phyloP scores from a whole-genome alignment of 2,797 vertebrate species.

The Syngnathus acus region DNA sequence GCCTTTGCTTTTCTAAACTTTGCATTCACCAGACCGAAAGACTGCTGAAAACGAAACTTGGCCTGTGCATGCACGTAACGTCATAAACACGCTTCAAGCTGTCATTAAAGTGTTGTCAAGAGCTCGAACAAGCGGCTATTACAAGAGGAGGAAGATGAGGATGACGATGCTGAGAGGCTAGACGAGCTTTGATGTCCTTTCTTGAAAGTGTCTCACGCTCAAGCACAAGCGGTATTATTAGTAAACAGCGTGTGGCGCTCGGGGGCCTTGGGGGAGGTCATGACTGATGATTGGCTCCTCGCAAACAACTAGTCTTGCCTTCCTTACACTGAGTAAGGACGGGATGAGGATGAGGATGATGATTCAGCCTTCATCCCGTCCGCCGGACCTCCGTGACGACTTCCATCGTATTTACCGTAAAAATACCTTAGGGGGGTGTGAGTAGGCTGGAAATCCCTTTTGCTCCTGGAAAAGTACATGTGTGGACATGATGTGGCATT shows the following conservation, averaged over 20 bases:
- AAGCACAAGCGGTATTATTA: slow-evolving; percentile 18
- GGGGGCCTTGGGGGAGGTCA: neutral
- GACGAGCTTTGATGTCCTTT: slow-evolving; percentile 35
- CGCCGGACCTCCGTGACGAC: slow-evolving; percentile 12
- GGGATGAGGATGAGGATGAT: neutral
- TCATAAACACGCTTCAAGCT: slow-evolving; percentile 35
- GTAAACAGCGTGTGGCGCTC: slow-evolving; percentile 31
- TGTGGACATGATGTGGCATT: neutral
- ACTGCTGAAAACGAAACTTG: neutral
- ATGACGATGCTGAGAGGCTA: slow-evolving; percentile 25
- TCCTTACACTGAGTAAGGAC: neutral
- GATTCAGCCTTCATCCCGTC: slow-evolving; percentile 40
- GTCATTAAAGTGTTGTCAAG: slow-evolving; percentile 65
- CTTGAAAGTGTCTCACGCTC: slow-evolving; percentile 10
- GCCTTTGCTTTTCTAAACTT: too few relatives aligned
- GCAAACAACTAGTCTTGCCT: neutral
- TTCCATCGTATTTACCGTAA: slow-evolving; percentile 45
- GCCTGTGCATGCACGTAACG: slow-evolving; percentile 1
- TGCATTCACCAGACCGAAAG: neutral
- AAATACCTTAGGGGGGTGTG: neutral
- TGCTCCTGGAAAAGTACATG: neutral
- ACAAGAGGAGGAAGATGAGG: slow-evolving; percentile 56
- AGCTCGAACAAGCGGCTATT: slow-evolving; percentile 52
- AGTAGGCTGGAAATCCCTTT: neutral
- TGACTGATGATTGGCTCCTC: neutral